phyloP scores from a whole-genome alignment of 2,888 invertebrate genomes.

The Dione vanillae region DNA sequence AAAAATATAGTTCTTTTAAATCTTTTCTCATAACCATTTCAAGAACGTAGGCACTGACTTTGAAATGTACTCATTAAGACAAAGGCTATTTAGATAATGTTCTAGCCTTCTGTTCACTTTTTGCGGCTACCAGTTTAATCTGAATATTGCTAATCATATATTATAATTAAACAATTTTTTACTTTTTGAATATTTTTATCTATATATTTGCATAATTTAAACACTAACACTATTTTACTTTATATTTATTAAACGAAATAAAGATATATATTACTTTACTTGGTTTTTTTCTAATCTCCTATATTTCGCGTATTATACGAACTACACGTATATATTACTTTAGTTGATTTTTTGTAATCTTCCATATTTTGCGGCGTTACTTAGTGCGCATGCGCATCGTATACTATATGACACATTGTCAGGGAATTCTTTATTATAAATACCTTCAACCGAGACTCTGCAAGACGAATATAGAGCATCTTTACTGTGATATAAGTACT shows the following conservation, averaged over 20 bases:
- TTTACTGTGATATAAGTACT: too few relatives aligned
- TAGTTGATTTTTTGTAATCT: background rate
- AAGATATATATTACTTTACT: too few relatives aligned
- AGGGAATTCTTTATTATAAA: too few relatives aligned
- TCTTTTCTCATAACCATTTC: background rate
- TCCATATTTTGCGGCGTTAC: background rate
- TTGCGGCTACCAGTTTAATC: constrained; percentile 20
- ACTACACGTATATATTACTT: background rate
- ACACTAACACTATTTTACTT: constrained; percentile 1
- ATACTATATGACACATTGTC: too few relatives aligned
- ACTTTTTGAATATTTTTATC: constrained; percentile 6
- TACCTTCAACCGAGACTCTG: too few relatives aligned
- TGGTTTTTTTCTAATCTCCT: too few relatives aligned
- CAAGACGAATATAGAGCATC: too few relatives aligned
- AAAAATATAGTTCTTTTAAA: background rate
- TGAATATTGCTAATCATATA: background rate
- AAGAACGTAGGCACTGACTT: constrained; percentile 1
- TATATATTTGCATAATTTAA: constrained; percentile 4
- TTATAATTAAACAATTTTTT: constrained; percentile 4
- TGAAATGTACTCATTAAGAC: constrained; percentile 12
- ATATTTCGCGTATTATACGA: background rate
- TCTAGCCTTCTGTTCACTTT: constrained; percentile 30
- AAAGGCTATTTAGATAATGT: constrained; percentile 22
- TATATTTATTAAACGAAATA: too few relatives aligned
- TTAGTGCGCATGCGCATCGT: background rate